Evolutionary conservation across 2,888 invertebrate species (phyloP), one percentile per base, ranked within the genome.

Genomic region (Dicycla oo): DNA sequence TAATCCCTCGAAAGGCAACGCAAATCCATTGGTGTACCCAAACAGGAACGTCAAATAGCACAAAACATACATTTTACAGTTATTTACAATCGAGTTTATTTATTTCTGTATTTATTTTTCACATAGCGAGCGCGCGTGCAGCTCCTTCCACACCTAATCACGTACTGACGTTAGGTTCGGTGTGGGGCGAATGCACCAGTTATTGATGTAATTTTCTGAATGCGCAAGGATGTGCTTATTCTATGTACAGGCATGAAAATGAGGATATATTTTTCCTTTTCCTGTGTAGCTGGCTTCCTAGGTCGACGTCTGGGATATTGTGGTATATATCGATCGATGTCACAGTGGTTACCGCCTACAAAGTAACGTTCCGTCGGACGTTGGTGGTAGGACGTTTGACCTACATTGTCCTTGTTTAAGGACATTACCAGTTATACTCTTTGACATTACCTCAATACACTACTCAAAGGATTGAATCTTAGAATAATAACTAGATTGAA

Each of bases 1-100:
- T 45, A 96, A 84, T 82, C 96, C 95, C 81, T 94, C 93, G 66
- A 91, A 92, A 2, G 92, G 92, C 61, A 92, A 71, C 5, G 93
- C 92, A 70, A 94, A 91, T 53, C 90, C 87, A 69, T 83, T 70
- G 51, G 87, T 87, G 38, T 82, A 82, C 43, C 80, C 82, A 38
- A 83, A 69, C 43, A 81, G 30, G n/a, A 71, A 57, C n/a, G 70
- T 34, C 8, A 82, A 67, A 51, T 11, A 70, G 10, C 69, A 84
- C 65, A 70, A 57, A 26, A 65, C 26, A 20, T 80, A 74, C 85
- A 85, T 85, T 65, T 82, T 85, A 34, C 49, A 54, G 26, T 68
- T 54, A 68, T 47, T 43, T 53, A 26, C n/a, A 18, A 23, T 54
- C 66, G 49, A 58, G 51, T 58, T 68, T 64, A 65, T 75, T 67